Base-by-base conservation (phyloP, 1,140 invertebrate species). In the Leptopilina boulardi region DNA sequence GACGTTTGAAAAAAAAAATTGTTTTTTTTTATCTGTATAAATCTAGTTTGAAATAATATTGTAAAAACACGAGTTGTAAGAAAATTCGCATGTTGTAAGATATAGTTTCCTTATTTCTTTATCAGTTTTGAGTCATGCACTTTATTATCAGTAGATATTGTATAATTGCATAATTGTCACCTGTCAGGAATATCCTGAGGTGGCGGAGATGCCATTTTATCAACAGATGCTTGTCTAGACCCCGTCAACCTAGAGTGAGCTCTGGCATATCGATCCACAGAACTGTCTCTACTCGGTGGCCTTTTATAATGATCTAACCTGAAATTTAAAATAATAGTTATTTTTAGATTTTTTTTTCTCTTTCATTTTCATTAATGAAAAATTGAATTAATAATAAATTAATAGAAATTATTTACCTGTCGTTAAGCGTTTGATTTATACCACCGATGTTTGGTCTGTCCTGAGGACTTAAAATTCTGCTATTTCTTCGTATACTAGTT, bases 261-360 rank as follows among this genome's bases (percentile, higher is more conserved):
- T 78, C 94, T 91, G 1, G 94, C 93, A 86, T 96, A 97, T 75
- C 96, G 93, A 91, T 97, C 96, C 44, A 97, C 95, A 81, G 96
- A 97, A 80, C 95, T 95, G 86, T 97, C 97, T 86, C 96, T 92
- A 91, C 96, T 97, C 2, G 96, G 96, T 73, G 96, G 95, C 86
- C 95, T 93, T 88, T 97, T 97, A 87, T 99, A 99, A 87, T 99
- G 98, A 91, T 99, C 97, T 88, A 99, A 91, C 89, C 91, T 94
- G 87, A n/a, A 78, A 84, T 77, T 66, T 41, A 11, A 54, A 1
- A 23, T 8, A 73, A 59, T 26, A 76, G 71, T 41, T 23, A 54
- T 51, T 34, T 21, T 1, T 70, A 56, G 75, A 70, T 74, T 21
- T 42, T 26, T 9, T 73, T 59, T 70, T 51, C 71, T 19, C 18